Base-by-base conservation (phyloP, 2,113 vertebrate genomes). In the Campylomormyrus numenius region DNA sequence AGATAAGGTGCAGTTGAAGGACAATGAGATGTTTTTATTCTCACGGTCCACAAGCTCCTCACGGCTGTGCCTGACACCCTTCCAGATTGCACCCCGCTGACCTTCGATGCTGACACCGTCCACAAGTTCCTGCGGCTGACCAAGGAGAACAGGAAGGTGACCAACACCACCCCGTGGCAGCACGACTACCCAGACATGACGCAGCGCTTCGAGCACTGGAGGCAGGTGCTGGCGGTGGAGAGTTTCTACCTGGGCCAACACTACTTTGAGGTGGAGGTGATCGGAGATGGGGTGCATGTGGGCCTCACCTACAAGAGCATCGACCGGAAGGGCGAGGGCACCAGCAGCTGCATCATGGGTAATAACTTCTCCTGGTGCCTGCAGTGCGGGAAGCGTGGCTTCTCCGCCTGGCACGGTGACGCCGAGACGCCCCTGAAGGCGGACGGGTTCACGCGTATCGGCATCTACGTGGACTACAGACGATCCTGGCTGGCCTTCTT, bases 111-210 rank as follows among this genome's bases (percentile, higher is more conserved):
- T 0, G 93, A 95, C 77, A 95, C 96, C 0, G 95, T 96, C 2
- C 97, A 98, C 91, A 96, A 94, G 91, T 98, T 97, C 92, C 96
- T 98, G 62, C 95, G 97, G 0, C 93, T 98, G 90, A 96, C 96
- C 0, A 95, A 97, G 17, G 94, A 95, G 1, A 97, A 96, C 49
- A 84, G 92, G 89, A 97, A 97, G 90, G 95, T 96, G 90, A 96
- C 96, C 17, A 97, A 96, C 93, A 95, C 96, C n/a, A 94, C 95
- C 0, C 97, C 97, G 0, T 97, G 97, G 97, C 96, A 97, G 84
- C 97, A 97, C 5, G 91, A 93, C 0, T 97, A 97, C 56, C 95
- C 95, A 0, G 95, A 97, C 3, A 89, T 94, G 0, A 96, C 96
- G 0, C 95, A 95, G 92, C 94, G 97, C 52, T 97, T 96, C 2